phyloP scores from a whole-genome alignment of 2,888 invertebrate genomes.

The Unio delphinus region DNA sequence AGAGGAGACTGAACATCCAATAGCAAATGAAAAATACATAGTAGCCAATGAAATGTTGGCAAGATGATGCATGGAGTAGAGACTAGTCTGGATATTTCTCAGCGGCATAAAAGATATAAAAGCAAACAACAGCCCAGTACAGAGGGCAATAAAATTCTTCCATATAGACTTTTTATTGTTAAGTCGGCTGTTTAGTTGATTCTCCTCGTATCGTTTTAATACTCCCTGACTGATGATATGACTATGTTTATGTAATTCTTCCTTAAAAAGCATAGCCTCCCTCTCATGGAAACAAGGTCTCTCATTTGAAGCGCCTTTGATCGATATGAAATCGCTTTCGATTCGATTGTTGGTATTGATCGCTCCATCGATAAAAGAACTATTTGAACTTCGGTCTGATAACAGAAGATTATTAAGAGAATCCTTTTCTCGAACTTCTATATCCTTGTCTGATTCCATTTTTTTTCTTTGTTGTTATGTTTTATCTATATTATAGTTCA shows the following conservation, averaged over 20 bases:
- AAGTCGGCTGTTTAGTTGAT: constrained; percentile 27
- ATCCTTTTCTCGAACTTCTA: no score
- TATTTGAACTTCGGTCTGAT: no score
- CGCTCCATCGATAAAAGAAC: no score
- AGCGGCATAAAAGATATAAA: constrained; percentile 51
- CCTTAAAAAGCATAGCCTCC: constrained; percentile 21
- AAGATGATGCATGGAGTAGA: constrained; percentile 46
- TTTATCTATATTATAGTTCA: no score
- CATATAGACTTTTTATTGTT: constrained; percentile 43
- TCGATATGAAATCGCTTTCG: no score
- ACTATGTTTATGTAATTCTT: constrained; percentile 30
- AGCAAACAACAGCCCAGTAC: constrained; percentile 42
- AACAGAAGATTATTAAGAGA: no score
- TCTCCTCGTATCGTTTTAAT: constrained; percentile 21
- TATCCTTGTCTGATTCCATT: no score
- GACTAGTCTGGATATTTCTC: constrained; percentile 56
- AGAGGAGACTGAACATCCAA: constrained; percentile 53
- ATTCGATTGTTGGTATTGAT: no score
- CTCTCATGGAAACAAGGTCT: no score
- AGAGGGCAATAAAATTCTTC: constrained; percentile 46
- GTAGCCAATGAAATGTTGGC: constrained; percentile 54
- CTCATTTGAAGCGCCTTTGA: no score
- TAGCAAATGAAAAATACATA: constrained; percentile 56
- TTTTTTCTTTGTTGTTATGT: no score
- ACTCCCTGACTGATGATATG: constrained; percentile 20